A percentile compares a stretch with the other conserved stretches of the same genome.
Conservation (phyloP, 2,888 invertebrate species). For the Trachelus iudaicus region DNA sequence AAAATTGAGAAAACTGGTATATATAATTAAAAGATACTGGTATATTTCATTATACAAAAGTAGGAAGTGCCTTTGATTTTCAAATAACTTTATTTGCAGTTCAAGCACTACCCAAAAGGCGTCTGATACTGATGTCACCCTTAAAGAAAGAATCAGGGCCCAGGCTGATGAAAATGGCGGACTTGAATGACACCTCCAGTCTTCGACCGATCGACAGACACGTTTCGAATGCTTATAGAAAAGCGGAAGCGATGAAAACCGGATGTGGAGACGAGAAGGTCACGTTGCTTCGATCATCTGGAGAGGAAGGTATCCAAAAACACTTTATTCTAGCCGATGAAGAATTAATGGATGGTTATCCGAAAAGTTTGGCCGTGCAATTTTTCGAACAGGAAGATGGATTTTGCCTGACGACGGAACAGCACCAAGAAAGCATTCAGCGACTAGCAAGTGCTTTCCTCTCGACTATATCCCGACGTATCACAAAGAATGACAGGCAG, state of each 20-base stretch:
- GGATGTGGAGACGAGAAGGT: slow-evolving; percentile 50
- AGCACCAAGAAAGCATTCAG: not conserved
- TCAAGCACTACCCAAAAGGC: slow-evolving; percentile 40
- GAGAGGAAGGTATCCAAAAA: slow-evolving; percentile 39
- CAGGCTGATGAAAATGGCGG: slow-evolving; percentile 33
- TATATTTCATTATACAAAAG: not conserved
- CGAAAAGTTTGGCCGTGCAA: slow-evolving; percentile 44
- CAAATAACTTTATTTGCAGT: slow-evolving; percentile 24
- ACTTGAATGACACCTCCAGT: slow-evolving; percentile 31
- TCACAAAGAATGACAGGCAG: not conserved
- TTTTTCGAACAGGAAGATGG: slow-evolving; percentile 32
- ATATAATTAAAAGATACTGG: slow-evolving; percentile 6
- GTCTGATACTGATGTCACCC: slow-evolving; percentile 51
- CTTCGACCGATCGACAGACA: slow-evolving; percentile 26
- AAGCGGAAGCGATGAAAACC: slow-evolving; percentile 35
- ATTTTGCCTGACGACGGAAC: not conserved
- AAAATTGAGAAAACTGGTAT: slow-evolving; percentile 45
- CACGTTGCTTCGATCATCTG: slow-evolving; percentile 38
- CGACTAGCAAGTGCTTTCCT: not conserved
- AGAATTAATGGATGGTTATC: slow-evolving; percentile 13
- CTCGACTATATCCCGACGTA: not conserved
- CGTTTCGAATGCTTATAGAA: slow-evolving; percentile 33
- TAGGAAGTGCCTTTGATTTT: not conserved
- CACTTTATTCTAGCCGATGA: slow-evolving; percentile 17
- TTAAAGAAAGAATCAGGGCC: slow-evolving; percentile 42